Base-by-base conservation (phyloP, 2,888 invertebrate genomes). In the Ichneumoninae sp. region DNA sequence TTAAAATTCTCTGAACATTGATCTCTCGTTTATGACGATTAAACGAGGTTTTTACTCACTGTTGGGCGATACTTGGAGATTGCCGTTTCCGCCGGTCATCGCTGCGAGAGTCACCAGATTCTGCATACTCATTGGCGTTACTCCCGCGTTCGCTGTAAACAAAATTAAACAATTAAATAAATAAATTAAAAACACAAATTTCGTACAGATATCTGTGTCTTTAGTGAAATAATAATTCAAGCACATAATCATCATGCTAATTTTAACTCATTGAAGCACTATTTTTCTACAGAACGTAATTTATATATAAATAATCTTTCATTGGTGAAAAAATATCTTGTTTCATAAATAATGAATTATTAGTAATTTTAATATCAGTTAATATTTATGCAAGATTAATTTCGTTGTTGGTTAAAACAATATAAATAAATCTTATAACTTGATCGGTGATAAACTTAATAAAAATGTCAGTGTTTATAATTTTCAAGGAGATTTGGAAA, bases 21-120 rank as follows among this genome's bases (percentile, higher is more conserved):
- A 33, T 13, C 44, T 50, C 63, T 36, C 44, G 47, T 54, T 77
- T 47, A 47, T 7, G 68, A 33, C 19, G 40, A 57, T 65, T 6
- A n/a, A 54, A 69, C 54, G 70, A 81, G 36, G 44, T 80, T 50
- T 52, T 8, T 86, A 93, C 94, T 94, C 93, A 95, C 95, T 94
- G 92, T 94, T 94, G 85, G 95, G 94, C 86, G 95, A 94, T 86
- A 95, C 94, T 89, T 95, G 94, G 87, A 95, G 94, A 87, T 94
- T 94, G 87, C 92, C 93, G 85, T 93, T 94, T 87, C 93, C 94
- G 86, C 94, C 94, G 88, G 97, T 96, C 95, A 97, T 97, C 69
- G 97, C 97, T 79, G 98, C 98, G 88, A 98, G 95, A 78, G 98
- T 97, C 90, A 98, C 98, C 93, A 98, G 95, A 95, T 98, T 98